Conservation (phyloP, 2,888 invertebrate genomes). For the Ennomos erosarius region DNA sequence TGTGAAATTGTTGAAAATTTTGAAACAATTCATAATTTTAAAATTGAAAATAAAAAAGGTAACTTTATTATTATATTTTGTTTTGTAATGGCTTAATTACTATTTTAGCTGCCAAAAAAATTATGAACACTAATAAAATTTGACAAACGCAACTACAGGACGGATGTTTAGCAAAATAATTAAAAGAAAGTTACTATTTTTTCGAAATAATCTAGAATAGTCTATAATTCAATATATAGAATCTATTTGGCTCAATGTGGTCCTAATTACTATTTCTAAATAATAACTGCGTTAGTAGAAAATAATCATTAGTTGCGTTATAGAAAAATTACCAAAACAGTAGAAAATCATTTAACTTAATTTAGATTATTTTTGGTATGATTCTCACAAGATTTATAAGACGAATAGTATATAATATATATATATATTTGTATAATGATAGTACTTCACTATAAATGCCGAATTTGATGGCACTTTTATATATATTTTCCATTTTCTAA, state of each 20-base stretch:
- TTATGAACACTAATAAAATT: neutral
- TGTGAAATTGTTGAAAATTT: neutral
- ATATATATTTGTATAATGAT: no score
- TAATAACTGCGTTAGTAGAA: no score
- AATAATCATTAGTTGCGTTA: no score
- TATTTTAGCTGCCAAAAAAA: neutral
- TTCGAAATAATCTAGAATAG: no score
- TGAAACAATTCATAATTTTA: neutral
- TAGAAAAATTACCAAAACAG: no score
- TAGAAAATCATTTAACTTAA: constrained; percentile 13
- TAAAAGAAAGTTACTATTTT: no score
- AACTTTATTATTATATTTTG: no score
- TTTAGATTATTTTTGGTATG: constrained; percentile 34
- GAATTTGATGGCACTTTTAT: constrained; percentile 26
- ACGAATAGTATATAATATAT: constrained; percentile 14
- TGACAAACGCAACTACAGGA: constrained; percentile 29
- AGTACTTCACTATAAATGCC: constrained; percentile 40
- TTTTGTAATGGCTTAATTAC: no score
- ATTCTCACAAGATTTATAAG: constrained; percentile 28
- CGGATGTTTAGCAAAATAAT: constrained; percentile 10
- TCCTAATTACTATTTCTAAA: no score
- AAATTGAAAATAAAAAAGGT: neutral
- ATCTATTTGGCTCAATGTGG: no score
- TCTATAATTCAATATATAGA: no score
- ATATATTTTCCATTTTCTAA: constrained; percentile 7